Evolutionary conservation across 1,140 invertebrate genomes (phyloP).

Genomic region (Drosophila ohnishii): DNA sequence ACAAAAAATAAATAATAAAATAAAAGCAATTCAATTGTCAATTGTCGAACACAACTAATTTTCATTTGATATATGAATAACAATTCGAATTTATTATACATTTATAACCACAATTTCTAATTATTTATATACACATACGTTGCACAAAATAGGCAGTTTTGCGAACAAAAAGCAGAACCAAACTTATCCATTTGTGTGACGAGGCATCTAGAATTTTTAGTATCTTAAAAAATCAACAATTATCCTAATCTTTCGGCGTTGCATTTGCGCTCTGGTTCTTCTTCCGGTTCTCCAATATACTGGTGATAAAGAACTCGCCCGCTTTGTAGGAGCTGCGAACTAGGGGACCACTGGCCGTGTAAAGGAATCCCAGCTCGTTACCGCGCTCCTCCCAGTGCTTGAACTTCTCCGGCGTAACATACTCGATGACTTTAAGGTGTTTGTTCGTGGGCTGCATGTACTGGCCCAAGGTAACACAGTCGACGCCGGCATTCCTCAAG

Average conservation of each 20-base stretch:
- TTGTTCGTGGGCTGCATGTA: conserved; percentile 99
- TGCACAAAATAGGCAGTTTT: conserved; percentile 17
- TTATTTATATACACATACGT: conserved; percentile 33
- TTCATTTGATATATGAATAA: conserved; percentile 5
- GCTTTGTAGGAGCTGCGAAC: conserved; percentile 99
- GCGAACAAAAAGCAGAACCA: conserved; percentile 3
- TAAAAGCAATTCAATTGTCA: no score
- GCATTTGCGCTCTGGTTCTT: conserved; percentile 18
- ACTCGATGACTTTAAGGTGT: conserved; percentile 98
- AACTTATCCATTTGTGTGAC: neutral
- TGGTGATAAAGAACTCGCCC: conserved; percentile 95
- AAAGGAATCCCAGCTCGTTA: conserved; percentile 95
- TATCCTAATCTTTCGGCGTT: conserved; percentile 3
- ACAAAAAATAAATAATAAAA: no score
- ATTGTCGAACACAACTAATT: no score
- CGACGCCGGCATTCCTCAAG: conserved; percentile 91
- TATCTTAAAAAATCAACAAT: neutral
- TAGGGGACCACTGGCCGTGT: conserved; percentile 98
- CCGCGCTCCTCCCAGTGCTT: conserved; percentile 95
- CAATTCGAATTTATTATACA: conserved; percentile 40
- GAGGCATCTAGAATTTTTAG: conserved; percentile 4
- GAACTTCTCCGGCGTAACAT: conserved; percentile 98
- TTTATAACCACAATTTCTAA: neutral
- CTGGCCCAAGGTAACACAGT: conserved; percentile 98
- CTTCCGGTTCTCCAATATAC: conserved; percentile 87